A percentile compares a stretch with the other conserved stretches of the same genome.
Evolutionary conservation across 2,888 invertebrate genomes (phyloP).

Genomic region (Harmothoe impar): DNA sequence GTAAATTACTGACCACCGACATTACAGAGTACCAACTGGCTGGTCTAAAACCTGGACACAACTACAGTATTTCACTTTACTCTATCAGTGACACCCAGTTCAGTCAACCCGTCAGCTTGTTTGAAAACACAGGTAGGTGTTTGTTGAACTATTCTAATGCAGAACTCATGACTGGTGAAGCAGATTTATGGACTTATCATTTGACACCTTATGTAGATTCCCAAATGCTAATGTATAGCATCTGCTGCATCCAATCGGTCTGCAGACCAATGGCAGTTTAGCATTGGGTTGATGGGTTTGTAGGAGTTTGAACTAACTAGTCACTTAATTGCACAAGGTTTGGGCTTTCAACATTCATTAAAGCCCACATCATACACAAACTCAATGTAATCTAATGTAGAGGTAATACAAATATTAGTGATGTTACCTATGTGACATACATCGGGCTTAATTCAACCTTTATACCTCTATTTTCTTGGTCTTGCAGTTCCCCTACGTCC

Average conservation of each 20-base stretch:
- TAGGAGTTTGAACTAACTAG: no score
- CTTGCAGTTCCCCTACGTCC: conserved; percentile 16
- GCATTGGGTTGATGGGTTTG: no score
- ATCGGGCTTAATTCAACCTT: neutral
- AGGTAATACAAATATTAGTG: no score
- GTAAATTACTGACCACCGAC: neutral
- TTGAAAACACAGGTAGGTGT: conserved; percentile 51
- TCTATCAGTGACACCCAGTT: conserved; percentile 48
- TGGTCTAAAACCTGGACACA: conserved; percentile 38
- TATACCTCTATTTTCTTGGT: neutral
- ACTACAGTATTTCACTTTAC: conserved; percentile 44
- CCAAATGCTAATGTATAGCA: no score
- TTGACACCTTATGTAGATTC: neutral
- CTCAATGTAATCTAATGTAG: no score
- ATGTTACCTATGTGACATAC: no score
- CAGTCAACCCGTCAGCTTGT: conserved; percentile 6
- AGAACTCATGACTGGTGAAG: neutral
- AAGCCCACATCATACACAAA: no score
- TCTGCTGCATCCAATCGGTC: no score
- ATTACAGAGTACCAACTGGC: neutral
- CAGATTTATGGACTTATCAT: neutral
- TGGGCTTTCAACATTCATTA: no score
- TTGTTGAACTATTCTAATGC: no score
- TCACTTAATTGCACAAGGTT: no score
- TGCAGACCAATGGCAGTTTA: no score